Conservation (phyloP, 2,888 invertebrate species). For the Uloborus plumipes region DNA sequence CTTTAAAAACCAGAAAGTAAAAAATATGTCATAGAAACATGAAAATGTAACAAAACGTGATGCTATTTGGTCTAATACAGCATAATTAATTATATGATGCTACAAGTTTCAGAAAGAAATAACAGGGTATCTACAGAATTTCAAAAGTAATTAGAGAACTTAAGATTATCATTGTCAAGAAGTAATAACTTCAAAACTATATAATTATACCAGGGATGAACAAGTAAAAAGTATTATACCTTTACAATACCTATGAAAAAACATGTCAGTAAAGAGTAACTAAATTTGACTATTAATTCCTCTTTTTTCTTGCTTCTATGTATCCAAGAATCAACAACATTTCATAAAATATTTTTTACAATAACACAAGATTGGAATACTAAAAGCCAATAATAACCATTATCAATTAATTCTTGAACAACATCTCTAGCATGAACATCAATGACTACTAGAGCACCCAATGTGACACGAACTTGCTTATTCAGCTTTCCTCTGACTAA, state of each 20-base stretch:
- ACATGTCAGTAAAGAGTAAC: no score
- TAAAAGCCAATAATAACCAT: constrained; percentile 69
- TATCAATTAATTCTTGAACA: constrained; percentile 78
- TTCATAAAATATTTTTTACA: neutral
- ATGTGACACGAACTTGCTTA: constrained; percentile 87
- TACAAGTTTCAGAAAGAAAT: neutral
- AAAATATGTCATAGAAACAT: neutral
- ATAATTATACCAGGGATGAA: no score
- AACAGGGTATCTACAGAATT: neutral
- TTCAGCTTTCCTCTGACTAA: constrained; percentile 87
- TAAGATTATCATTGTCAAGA: no score
- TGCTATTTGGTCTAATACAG: neutral
- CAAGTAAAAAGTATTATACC: no score
- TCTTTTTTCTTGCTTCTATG: no score
- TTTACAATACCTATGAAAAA: no score
- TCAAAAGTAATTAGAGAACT: no score
- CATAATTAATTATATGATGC: constrained; percentile 5
- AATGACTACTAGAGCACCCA: constrained; percentile 90
- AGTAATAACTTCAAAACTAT: no score
- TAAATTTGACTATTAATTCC: no score
- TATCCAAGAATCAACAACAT: no score
- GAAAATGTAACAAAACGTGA: no score
- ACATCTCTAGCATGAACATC: constrained; percentile 95
- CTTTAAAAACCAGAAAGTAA: neutral
- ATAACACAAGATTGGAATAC: neutral